Conservation (phyloP, 2,797 vertebrate species). For the Nothura maculosa region DNA sequence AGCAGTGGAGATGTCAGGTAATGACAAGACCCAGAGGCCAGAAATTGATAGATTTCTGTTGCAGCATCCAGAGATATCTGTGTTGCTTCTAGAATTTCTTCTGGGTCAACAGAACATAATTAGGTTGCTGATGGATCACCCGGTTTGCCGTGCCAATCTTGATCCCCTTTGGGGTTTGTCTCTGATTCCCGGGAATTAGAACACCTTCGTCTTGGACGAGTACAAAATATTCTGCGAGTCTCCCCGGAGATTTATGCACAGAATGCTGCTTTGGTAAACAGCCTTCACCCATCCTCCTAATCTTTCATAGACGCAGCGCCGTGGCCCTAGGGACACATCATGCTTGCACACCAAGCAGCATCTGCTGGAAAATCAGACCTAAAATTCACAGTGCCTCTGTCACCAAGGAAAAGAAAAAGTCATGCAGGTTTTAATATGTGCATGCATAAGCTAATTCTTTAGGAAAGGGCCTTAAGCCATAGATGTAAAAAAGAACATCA, state of each 20-base stretch:
- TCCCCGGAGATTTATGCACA: background rate
- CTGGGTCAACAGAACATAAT: constrained; percentile 21
- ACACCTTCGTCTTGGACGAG: background rate
- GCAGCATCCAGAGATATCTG: background rate
- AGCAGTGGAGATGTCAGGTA: background rate
- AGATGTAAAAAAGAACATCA: constrained; percentile 40
- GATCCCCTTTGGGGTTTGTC: background rate
- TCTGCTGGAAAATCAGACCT: constrained; percentile 30
- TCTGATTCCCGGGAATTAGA: constrained; percentile 25
- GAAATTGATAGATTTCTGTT: constrained; percentile 1
- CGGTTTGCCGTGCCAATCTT: background rate
- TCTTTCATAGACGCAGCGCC: background rate
- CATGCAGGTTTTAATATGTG: constrained; percentile 13
- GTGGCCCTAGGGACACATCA: background rate
- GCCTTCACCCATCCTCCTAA: background rate
- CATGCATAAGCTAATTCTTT: constrained; percentile 29
- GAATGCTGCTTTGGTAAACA: background rate
- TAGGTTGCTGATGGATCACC: constrained; percentile 20
- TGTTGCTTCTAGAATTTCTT: constrained; percentile 34
- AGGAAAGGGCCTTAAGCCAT: constrained; percentile 21
- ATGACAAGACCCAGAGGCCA: constrained; percentile 30
- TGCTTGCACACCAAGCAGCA: constrained; percentile 11
- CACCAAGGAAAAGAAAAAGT: background rate
- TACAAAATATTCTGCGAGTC: background rate
- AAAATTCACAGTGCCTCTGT: background rate